phyloP scores from a whole-genome alignment of 2,888 invertebrate species.

The Lochmaea capreae region DNA sequence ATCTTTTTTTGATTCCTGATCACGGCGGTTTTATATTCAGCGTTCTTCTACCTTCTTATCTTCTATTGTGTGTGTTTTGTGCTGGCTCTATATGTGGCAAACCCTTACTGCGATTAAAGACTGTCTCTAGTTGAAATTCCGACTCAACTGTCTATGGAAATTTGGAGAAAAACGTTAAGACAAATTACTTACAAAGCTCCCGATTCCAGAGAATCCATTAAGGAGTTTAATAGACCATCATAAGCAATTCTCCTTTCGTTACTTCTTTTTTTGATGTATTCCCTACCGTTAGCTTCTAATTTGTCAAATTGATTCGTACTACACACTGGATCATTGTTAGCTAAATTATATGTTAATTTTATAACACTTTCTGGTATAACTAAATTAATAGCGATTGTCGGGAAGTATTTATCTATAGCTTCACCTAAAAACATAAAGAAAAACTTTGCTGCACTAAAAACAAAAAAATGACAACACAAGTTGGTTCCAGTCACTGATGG shows the following conservation, averaged over 20 bases:
- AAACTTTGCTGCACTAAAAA: neutral
- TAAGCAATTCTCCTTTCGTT: slow-evolving; percentile 68
- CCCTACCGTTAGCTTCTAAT: slow-evolving; percentile 63
- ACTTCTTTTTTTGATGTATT: slow-evolving; percentile 62
- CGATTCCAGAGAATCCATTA: slow-evolving; percentile 70
- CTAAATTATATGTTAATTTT: slow-evolving; percentile 67
- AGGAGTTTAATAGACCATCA: slow-evolving; percentile 65
- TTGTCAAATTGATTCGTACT: slow-evolving; percentile 63
- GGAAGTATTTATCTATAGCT: slow-evolving; percentile 71
- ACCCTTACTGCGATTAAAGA: too few species aligned
- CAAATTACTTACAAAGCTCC: slow-evolving; percentile 65
- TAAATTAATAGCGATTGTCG: slow-evolving; percentile 72
- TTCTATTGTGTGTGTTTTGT: too few species aligned
- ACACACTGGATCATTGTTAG: slow-evolving; percentile 61
- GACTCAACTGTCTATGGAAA: too few species aligned
- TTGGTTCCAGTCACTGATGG: too few species aligned
- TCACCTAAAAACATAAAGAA: slow-evolving; percentile 68
- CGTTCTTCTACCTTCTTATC: too few species aligned
- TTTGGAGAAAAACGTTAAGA: neutral
- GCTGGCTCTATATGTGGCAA: too few species aligned
- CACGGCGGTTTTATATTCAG: too few species aligned
- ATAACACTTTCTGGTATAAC: slow-evolving; percentile 69
- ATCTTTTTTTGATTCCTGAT: too few species aligned
- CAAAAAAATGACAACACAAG: neutral
- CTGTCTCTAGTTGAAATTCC: too few species aligned